Evolutionary conservation across 2,888 invertebrate species (phyloP).

Genomic region (Phasia obesa): DNA sequence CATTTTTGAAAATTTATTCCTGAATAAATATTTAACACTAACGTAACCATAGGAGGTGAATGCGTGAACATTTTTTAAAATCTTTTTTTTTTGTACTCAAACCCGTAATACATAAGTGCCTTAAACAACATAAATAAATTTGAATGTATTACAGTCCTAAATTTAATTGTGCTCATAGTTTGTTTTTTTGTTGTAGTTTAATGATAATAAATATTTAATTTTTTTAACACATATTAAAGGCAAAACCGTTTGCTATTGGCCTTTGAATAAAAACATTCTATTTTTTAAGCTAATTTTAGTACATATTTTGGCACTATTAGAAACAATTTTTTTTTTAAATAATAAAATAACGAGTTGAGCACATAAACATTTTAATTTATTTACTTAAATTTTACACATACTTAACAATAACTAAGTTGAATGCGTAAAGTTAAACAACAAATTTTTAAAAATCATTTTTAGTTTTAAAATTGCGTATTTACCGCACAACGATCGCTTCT

Average conservation of each 20-base stretch:
- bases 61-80: background rate
- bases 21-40: conserved; percentile 34
- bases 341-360: background rate
- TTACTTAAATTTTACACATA: conserved; percentile 42
- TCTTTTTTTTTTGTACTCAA: background rate
- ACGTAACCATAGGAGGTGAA: conserved; percentile 10
- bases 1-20: conserved; percentile 3
- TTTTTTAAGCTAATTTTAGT: conserved; percentile 2
- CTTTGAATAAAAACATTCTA: background rate
- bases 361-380: conserved; percentile 36
- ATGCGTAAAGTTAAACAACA: background rate
- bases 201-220: conserved; percentile 26
- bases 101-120: background rate
- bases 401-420: conserved; percentile 17
- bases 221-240: background rate
- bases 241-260: conserved; percentile 18
- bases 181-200: background rate
- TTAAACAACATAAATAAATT: background rate
- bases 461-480: conserved; percentile 50
- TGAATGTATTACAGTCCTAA: background rate
- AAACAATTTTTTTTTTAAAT: background rate
- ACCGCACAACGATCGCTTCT: conserved; percentile 67
- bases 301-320: conserved; percentile 24
- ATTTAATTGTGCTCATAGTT: background rate
- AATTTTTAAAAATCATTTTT: conserved; percentile 18